Base-by-base conservation (phyloP, 2,113 vertebrate genomes). In the Rhabdornis inornatus region DNA sequence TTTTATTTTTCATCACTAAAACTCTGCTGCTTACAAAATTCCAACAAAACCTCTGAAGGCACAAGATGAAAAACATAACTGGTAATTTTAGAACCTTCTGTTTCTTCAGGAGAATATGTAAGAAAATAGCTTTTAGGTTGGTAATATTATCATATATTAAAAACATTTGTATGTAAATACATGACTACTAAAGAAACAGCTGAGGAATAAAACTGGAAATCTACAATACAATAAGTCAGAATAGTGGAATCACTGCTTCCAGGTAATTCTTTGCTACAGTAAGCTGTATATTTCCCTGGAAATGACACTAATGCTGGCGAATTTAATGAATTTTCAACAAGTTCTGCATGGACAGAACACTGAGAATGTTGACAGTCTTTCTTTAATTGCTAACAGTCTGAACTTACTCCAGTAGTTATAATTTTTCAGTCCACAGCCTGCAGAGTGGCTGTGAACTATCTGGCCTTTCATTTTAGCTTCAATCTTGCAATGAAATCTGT, bases 391-490 rank as follows among this genome's bases (percentile, higher is more conserved):
- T 70, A 83, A 61, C 79, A 83, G 50, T 80, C 82, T 77, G 87
- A 92, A 95, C 63, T 88, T 85, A 80, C 21, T 88, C 47, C 42
- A 74, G 66, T 24, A 85, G 66, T 70, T 77, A 42, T 0, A 74
- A 39, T 72, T 83, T 83, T 91, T 88, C 56, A 37, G 78, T 83
- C 64, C 31, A 78, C 47, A 96, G 85, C 68, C 92, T 80, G 49
- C 75, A 96, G 85, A 93, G 90, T 63, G 50, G 45, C 84, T 94
- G 47, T 92, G 83, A 90, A 86, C 79, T 88, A 88, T 80, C 47
- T 88, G 71, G 78, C 90, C 79, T 96, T 96, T 94, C 60, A 75
- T 69, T 96, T 95, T 66, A 95, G 44, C 88, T 95, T 95, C 87
- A 83, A 22, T 95, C 90, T 93, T 81, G 83, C 79, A 75, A 77